These are phyloP conservation scores for Sinocyclocheilus rhinocerous DNA, from an alignment of 2,113 vertebrate species.

Conservation along the genomic window DNA sequence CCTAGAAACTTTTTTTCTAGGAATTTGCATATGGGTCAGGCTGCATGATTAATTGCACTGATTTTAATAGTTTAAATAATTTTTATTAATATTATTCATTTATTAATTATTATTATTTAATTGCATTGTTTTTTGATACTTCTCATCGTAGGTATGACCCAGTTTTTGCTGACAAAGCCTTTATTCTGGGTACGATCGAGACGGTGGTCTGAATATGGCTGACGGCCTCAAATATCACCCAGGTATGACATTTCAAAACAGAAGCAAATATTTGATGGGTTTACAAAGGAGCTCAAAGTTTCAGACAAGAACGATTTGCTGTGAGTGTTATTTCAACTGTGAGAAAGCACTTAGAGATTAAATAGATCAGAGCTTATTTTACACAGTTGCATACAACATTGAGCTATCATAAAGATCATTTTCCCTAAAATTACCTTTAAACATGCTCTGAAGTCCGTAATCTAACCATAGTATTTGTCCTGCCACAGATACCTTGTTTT, in stretches of 20 bases:
- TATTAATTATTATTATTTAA: background rate
- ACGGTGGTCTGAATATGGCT: background rate
- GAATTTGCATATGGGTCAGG: too few species aligned
- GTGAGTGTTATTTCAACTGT: background rate
- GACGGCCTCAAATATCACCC: constrained; percentile 23
- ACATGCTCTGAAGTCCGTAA: background rate
- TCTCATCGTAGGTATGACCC: background rate
- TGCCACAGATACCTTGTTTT: constrained; percentile 16
- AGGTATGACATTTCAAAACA: constrained; percentile 49
- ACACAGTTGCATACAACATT: constrained; percentile 21
- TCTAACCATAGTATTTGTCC: background rate
- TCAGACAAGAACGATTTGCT: background rate
- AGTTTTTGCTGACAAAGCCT: constrained; percentile 14
- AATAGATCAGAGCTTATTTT: constrained; percentile 22
- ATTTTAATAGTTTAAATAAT: background rate
- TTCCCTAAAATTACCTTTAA: background rate
- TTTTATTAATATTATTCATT: background rate
- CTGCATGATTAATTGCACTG: too few species aligned
- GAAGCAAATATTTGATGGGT: constrained; percentile 34
- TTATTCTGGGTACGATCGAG: background rate
- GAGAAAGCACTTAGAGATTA: background rate
- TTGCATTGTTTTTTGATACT: background rate
- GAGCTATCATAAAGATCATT: background rate
- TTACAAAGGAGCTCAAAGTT: background rate
- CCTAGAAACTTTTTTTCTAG: too few species aligned